Evolutionary conservation across 2,113 vertebrate species (phyloP).

Genomic region (Anas platyrhynchos): DNA sequence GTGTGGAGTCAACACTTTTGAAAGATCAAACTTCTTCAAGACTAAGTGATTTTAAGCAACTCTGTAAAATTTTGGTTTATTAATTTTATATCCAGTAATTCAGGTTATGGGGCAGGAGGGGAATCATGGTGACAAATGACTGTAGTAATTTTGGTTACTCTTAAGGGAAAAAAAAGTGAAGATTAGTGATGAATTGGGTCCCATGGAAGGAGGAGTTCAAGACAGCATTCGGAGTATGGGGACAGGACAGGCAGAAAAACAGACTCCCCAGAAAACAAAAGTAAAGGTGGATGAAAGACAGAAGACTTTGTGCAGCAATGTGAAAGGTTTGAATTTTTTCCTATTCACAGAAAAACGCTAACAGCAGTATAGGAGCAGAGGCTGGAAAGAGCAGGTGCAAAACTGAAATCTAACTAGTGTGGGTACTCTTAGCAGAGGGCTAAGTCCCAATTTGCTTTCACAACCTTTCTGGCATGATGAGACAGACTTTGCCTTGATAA

Average conservation of each 20-base stretch:
- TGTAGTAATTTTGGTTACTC: not conserved
- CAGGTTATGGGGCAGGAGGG: too few species aligned
- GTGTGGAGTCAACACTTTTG: accelerated
- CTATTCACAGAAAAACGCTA: not conserved
- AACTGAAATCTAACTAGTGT: not conserved
- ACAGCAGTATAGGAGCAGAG: not conserved
- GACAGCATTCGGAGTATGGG: not conserved
- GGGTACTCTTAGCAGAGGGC: not conserved
- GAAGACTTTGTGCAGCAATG: not conserved
- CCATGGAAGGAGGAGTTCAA: not conserved
- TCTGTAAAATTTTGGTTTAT: not conserved
- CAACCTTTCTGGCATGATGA: not conserved
- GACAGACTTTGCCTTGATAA: not conserved
- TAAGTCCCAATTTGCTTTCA: not conserved
- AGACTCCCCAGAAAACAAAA: not conserved
- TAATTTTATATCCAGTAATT: not conserved
- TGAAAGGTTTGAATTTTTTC: not conserved
- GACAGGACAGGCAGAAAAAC: not conserved
- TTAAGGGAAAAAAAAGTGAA: not conserved
- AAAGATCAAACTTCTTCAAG: not conserved
- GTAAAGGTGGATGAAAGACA: not conserved
- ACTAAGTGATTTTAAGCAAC: not conserved
- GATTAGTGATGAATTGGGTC: too few species aligned
- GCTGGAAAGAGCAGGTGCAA: not conserved
- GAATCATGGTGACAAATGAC: not conserved